A percentile compares a stretch with the other conserved stretches of the same genome.
Evolutionary conservation across 2,113 vertebrate genomes (phyloP).

Genomic region (Macaca mulatta): DNA sequence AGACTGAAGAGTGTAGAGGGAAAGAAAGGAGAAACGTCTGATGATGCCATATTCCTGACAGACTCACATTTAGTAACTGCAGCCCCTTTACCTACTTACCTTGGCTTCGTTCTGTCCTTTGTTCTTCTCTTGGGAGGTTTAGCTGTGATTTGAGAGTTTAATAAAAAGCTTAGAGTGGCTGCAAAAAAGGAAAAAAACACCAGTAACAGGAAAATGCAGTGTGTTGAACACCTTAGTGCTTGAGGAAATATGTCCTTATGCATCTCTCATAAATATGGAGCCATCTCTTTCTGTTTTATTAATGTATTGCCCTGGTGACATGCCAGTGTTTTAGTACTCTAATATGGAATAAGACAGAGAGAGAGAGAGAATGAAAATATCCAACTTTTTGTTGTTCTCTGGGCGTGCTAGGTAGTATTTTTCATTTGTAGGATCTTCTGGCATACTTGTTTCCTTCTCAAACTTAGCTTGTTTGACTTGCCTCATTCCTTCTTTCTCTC

Average conservation of each 20-base stretch:
- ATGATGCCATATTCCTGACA: accelerated
- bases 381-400: constrained; percentile 17
- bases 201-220: not conserved
- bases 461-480: not conserved
- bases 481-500: not conserved
- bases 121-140: not conserved
- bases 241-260: constrained; percentile 17
- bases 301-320: not conserved
- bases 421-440: not conserved
- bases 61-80: too few species aligned
- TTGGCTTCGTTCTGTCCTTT: not conserved
- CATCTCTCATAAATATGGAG: constrained; percentile 16
- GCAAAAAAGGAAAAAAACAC: constrained; percentile 18
- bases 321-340: constrained; percentile 20
- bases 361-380: not conserved
- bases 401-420: constrained; percentile 15
- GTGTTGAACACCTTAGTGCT: not conserved
- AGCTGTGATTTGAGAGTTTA: not conserved
- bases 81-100: not conserved
- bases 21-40: accelerated
- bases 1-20: not conserved
- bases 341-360: constrained; percentile 6
- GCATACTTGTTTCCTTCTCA: not conserved
- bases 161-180: constrained; percentile 28
- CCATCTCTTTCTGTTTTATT: constrained; percentile 48